Percentiles rank a stretch among this genome's conserved stretches.
phyloP scores from a whole-genome alignment of 2,797 vertebrate species.

The Chlorospingus flavigularis region DNA sequence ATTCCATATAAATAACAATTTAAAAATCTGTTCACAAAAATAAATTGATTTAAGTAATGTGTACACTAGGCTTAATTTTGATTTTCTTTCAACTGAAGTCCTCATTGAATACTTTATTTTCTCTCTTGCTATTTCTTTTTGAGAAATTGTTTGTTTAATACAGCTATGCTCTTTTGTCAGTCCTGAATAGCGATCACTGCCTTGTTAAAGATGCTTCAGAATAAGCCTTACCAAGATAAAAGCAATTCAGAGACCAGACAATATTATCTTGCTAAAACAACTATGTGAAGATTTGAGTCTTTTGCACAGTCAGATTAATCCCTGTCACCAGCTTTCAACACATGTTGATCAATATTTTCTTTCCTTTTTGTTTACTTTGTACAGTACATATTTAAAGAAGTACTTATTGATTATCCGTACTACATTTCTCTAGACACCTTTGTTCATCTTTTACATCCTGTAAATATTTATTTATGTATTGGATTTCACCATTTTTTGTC shows the following conservation, averaged over 20 bases:
- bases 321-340: neutral
- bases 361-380: neutral
- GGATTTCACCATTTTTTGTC: neutral
- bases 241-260: neutral
- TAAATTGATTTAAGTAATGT: neutral
- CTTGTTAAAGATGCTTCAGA: neutral
- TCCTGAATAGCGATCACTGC: neutral
- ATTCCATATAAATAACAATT: neutral
- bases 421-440: neutral
- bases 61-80: neutral
- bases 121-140: neutral
- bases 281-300: neutral
- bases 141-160: neutral
- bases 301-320: slow-evolving; percentile 1
- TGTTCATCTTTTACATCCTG: neutral
- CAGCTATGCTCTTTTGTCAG: neutral
- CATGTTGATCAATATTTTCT: neutral
- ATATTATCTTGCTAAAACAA: neutral
- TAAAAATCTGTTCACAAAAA: neutral
- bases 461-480: neutral
- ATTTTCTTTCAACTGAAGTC: neutral
- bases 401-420: neutral
- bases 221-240: neutral
- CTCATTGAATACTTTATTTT: neutral
- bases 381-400: neutral